Conservation (phyloP, 2,888 invertebrate species). For the Therioaphis trifolii region DNA sequence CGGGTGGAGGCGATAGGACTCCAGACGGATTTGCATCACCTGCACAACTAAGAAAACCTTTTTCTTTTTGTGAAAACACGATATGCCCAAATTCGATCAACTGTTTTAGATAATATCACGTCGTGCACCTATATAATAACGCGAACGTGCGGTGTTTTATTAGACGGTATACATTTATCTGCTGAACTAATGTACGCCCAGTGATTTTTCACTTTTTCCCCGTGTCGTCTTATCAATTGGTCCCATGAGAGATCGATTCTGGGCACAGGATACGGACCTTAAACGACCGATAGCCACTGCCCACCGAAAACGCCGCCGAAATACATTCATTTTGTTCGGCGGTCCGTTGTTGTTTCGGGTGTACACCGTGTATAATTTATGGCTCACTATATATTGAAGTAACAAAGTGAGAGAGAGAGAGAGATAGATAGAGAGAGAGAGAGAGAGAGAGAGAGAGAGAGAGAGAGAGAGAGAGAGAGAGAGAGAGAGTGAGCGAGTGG, state of each 20-base stretch:
- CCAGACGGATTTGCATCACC: no score
- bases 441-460: no score
- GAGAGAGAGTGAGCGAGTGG: no score
- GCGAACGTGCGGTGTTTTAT: neutral
- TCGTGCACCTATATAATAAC: neutral
- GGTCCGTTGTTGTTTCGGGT: neutral
- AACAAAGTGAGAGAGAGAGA: no score
- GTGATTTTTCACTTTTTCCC: constrained; percentile 59
- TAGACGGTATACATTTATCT: neutral
- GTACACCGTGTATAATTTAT: neutral
- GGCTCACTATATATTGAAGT: neutral
- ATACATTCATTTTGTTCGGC: constrained; percentile 43
- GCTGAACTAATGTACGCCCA: constrained; percentile 28
- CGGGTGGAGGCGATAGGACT: no score
- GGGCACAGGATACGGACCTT: constrained; percentile 14
- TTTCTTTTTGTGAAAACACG: neutral
- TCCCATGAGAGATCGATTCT: constrained; percentile 36
- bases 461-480: no score
- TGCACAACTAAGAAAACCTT: neutral
- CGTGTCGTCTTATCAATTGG: constrained; percentile 26
- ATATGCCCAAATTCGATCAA: neutral
- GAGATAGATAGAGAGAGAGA: no score
- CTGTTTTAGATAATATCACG: neutral
- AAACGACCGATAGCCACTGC: constrained; percentile 12
- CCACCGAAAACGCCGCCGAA: neutral